phyloP scores from a whole-genome alignment of 1,140 invertebrate species.

The Drosophila sechellia region DNA sequence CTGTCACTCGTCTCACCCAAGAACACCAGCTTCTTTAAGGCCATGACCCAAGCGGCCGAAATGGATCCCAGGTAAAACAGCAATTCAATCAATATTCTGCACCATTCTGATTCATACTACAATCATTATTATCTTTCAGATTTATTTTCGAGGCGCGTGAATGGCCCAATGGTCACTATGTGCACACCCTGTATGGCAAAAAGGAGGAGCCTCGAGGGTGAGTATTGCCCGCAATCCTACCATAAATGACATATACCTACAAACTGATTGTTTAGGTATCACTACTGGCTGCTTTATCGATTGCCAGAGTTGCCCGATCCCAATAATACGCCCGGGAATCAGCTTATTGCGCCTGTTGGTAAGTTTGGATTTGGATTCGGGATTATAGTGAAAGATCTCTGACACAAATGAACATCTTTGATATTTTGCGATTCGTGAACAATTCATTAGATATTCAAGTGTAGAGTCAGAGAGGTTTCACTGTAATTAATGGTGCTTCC shows the following conservation, averaged over 20 bases:
- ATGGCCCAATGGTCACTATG: conserved; percentile 96
- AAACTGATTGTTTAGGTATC: conserved; percentile 85
- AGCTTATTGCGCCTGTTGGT: conserved; percentile 93
- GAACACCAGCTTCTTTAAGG: conserved; percentile 89
- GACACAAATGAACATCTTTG: not conserved
- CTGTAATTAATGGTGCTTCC: not conserved
- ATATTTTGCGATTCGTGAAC: no score
- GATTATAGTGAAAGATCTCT: not conserved
- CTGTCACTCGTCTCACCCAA: conserved; percentile 79
- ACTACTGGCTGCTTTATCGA: conserved; percentile 94
- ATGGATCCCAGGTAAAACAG: conserved; percentile 86
- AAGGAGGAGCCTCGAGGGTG: conserved; percentile 93
- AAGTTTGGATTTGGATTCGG: conserved; percentile 56
- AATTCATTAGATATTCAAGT: not conserved
- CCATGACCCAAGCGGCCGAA: conserved; percentile 93
- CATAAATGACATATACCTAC: not conserved
- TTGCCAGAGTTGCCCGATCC: conserved; percentile 91
- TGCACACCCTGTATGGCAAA: conserved; percentile 93
- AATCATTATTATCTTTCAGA: conserved; percentile 27
- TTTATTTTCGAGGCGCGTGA: conserved; percentile 91
- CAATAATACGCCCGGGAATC: conserved; percentile 91
- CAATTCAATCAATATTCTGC: not conserved
- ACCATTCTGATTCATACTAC: not conserved
- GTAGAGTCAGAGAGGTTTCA: not conserved
- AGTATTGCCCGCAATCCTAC: not conserved